Evolutionary conservation across 1,140 invertebrate species (phyloP).

Genomic region (Sarcophaga bullata): DNA sequence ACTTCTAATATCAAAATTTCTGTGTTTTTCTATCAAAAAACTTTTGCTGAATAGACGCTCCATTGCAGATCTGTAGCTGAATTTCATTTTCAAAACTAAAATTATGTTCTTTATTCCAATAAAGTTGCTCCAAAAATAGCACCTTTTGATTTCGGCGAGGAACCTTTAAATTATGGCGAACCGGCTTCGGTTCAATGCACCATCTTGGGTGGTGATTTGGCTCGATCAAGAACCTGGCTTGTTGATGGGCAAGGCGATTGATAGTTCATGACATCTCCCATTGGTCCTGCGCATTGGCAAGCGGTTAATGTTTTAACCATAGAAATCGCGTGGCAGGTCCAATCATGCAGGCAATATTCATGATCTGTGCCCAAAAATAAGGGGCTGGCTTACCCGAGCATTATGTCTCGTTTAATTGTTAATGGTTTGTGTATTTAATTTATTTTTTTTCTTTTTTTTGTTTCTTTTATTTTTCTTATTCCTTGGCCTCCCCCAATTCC

Average conservation of each 20-base stretch:
- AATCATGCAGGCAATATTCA: slow-evolving; percentile 72
- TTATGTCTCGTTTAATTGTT: slow-evolving; percentile 75
- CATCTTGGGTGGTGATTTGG: slow-evolving; percentile 76
- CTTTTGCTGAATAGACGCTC: not conserved
- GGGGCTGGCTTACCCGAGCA: slow-evolving; percentile 75
- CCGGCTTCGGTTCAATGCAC: slow-evolving; percentile 79
- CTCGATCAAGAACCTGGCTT: slow-evolving; percentile 74
- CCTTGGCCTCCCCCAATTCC: not conserved
- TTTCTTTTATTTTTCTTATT: slow-evolving; percentile 44
- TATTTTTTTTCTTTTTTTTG: slow-evolving; percentile 42
- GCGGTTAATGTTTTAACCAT: slow-evolving; percentile 68
- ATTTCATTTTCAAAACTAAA: not conserved
- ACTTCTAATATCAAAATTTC: too few species aligned
- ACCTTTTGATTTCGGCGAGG: slow-evolving; percentile 76
- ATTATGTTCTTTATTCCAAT: not conserved
- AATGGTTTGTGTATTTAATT: slow-evolving; percentile 72
- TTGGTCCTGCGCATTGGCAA: slow-evolving; percentile 70
- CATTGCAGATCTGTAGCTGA: not conserved
- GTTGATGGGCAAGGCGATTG: slow-evolving; percentile 70
- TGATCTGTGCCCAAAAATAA: slow-evolving; percentile 75
- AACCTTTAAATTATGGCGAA: slow-evolving; percentile 76
- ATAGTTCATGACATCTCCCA: slow-evolving; percentile 67
- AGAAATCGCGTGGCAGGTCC: slow-evolving; percentile 65
- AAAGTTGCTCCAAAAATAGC: slow-evolving; percentile 75
- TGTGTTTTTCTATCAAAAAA: not conserved